phyloP scores from a whole-genome alignment of 2,113 vertebrate species.

The Grus americana region DNA sequence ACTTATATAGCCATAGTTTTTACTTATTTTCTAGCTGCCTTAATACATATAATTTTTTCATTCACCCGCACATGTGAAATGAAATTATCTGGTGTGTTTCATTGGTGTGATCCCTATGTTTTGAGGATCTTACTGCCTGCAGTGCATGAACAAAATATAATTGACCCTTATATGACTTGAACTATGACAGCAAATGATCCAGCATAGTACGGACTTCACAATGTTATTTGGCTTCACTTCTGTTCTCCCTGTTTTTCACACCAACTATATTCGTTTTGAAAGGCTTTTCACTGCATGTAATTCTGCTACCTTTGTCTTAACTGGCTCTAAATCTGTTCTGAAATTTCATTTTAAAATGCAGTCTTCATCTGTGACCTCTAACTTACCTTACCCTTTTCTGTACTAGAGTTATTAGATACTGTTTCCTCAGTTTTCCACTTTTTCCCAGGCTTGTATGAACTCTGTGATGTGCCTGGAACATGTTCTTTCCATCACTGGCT shows the following conservation, averaged over 20 bases:
- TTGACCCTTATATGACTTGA: neutral
- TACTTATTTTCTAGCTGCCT: neutral
- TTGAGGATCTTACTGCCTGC: neutral
- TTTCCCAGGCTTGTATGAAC: neutral
- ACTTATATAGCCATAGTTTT: neutral
- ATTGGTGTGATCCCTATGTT: neutral
- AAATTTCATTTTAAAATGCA: neutral
- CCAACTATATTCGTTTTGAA: neutral
- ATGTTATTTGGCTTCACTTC: neutral
- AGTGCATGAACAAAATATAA: neutral
- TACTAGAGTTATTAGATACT: neutral
- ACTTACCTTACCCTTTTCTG: neutral
- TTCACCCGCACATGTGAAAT: rapidly evolving
- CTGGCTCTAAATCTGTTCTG: neutral
- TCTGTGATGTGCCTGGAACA: neutral
- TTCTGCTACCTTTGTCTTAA: neutral
- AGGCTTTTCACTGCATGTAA: neutral
- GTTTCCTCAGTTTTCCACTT: neutral
- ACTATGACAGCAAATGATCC: neutral
- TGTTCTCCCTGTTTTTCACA: neutral
- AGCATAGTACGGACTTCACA: neutral
- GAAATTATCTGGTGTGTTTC: neutral
- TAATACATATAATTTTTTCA: neutral
- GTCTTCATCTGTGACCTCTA: neutral
- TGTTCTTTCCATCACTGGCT: neutral